Evolutionary conservation across 1,140 invertebrate genomes (phyloP).

Genomic region (Drosophila tristis): DNA sequence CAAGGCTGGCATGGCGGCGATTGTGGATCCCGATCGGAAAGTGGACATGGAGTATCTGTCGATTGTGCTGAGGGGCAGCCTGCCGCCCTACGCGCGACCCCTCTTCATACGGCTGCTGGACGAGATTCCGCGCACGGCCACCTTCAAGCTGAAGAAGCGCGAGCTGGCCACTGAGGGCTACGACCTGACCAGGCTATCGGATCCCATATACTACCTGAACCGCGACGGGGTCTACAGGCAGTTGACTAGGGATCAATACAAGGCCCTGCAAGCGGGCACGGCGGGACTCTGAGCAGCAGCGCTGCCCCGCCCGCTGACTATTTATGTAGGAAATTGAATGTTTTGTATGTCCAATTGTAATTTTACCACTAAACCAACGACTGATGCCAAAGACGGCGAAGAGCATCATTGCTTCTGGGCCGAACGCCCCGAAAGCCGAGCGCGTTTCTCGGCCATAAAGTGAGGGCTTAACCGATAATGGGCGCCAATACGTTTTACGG

Average conservation of each 20-base stretch:
- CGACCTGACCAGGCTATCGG: conserved; percentile 87
- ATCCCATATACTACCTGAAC: conserved; percentile 91
- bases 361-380: conserved; percentile 65
- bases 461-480: conserved; percentile 82
- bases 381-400: conserved; percentile 57
- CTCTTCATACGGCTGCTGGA: conserved; percentile 94
- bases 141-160: conserved; percentile 95
- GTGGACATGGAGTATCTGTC: conserved; percentile 89
- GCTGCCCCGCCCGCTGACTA: not conserved
- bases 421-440: conserved; percentile 40
- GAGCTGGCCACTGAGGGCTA: conserved; percentile 93
- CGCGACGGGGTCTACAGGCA: conserved; percentile 87
- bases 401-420: not conserved
- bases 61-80: conserved; percentile 87
- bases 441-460: conserved; percentile 76
- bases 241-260: conserved; percentile 88
- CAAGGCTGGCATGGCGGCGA: conserved; percentile 97
- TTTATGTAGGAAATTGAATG: conserved; percentile 7
- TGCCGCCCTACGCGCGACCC: conserved; percentile 94
- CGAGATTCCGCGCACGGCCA: conserved; percentile 93
- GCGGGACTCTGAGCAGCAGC: conserved; percentile 85
- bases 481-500: conserved; percentile 75
- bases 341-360: conserved; percentile 45
- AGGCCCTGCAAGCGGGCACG: conserved; percentile 87
- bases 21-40: conserved; percentile 90